Conservation (phyloP, 2,113 vertebrate species). For the Arvicanthis niloticus region DNA sequence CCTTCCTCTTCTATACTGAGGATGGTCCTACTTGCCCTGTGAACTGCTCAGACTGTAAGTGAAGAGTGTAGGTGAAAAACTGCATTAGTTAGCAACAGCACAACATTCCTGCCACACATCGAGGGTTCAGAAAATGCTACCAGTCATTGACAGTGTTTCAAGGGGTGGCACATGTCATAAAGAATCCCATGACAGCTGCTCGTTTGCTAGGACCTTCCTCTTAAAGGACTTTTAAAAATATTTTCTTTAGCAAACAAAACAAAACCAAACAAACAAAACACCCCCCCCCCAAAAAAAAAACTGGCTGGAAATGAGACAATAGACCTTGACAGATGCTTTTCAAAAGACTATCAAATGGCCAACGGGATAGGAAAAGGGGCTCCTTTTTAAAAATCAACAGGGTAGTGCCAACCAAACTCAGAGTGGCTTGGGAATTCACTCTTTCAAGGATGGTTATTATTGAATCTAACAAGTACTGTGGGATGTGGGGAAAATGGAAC, state of each 20-base stretch:
- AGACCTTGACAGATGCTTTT: not conserved
- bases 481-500: not conserved
- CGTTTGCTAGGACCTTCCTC: not conserved
- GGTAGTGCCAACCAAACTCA: not conserved
- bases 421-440: not conserved
- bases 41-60: not conserved
- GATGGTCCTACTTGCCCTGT: not conserved
- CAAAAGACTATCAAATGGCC: not conserved
- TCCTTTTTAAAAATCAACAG: not conserved
- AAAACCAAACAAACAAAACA: not conserved
- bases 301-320: not conserved
- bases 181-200: not conserved
- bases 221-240: not conserved
- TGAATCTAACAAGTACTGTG: not conserved
- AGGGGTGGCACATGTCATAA: not conserved
- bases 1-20: not conserved
- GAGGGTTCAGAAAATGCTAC: not conserved
- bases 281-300: no score
- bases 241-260: not conserved
- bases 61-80: not conserved
- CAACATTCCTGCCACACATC: not conserved
- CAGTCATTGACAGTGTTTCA: not conserved
- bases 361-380: not conserved
- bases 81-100: not conserved
- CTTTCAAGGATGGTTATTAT: not conserved